Percentiles rank a stretch among this genome's conserved stretches.
Evolutionary conservation across 2,113 vertebrate genomes (phyloP).

Genomic region (Ammospiza nelsoni): DNA sequence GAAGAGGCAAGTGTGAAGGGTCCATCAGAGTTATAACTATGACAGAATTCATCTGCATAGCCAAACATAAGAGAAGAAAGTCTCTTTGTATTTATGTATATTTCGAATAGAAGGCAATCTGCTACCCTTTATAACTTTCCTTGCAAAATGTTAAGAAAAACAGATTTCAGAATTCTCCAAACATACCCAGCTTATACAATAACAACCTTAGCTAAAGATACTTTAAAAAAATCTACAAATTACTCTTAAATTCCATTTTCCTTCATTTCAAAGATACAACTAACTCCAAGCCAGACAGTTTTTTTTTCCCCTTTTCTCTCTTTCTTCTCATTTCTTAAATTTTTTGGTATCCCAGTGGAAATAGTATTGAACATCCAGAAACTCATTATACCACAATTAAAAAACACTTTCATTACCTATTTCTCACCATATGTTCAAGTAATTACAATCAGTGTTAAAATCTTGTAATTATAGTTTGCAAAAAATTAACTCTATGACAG

Average conservation of each 20-base stretch:
- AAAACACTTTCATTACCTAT: slow-evolving; percentile 35
- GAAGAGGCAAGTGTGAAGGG: neutral
- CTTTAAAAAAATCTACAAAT: accelerated
- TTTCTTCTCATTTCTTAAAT: neutral
- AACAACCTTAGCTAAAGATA: neutral
- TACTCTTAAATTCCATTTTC: neutral
- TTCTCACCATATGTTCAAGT: neutral
- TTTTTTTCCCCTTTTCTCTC: neutral
- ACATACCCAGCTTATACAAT: neutral
- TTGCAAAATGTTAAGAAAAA: neutral
- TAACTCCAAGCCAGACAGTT: neutral
- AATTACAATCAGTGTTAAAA: slow-evolving; percentile 42
- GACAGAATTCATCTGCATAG: neutral
- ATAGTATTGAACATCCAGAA: neutral
- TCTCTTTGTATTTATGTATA: accelerated
- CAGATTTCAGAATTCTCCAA: neutral
- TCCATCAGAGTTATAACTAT: neutral
- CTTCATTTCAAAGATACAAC: neutral
- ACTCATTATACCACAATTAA: neutral
- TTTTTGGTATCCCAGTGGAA: neutral
- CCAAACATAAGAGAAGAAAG: neutral
- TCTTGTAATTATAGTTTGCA: slow-evolving; percentile 16
- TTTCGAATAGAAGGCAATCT: neutral
- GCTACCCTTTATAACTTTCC: neutral
- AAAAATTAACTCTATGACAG: slow-evolving; percentile 25